Base-by-base conservation (phyloP, 2,888 invertebrate species). In the Lathronympha strigana region DNA sequence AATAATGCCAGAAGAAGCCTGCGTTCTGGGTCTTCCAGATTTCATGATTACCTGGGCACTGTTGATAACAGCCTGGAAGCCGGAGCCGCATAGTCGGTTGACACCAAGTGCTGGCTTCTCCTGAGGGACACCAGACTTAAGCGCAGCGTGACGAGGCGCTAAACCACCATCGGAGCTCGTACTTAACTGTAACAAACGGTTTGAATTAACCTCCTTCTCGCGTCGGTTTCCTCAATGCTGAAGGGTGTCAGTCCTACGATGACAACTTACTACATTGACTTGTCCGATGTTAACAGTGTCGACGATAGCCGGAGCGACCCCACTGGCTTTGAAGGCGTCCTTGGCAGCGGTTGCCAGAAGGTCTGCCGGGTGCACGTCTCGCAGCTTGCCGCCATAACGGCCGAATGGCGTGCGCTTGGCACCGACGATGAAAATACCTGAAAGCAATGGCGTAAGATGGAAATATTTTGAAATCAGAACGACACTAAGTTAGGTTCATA, bases 341-440 rank as follows among this genome's bases (percentile, higher is more conserved):
- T 95, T 96, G 0, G 96, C 94, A 0, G 97, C 96, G 0, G 94
- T 89, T 28, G 96, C 96, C 76, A 97, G 95, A 61, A 99, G 87
- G 63, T 97, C 96, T 0, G 95, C 93, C 3, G 95, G 94, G 70
- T 93, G 94, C 13, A 94, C 93, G 73, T 95, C 95, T 28, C 93
- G 93, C 68, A 97, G 93, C 76, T 94, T 93, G 1, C 97, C 97
- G 4, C 99, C 99, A 90, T 96, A 97, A 33, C 98, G 95, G 51
- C 99, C 99, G 87, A 99, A 99, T 5, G 99, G 97, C 8, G 99
- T 99, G 61, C 99, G 94, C 86, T 99, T 99, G 0, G 98, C 99
- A 72, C 97, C 98, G 71, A 99, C 98, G 87, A 98, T 95, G 83
- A 95, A 97, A 71, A 98, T 93, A 76, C 97, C 98, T 97, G 76